Evolutionary conservation across 2,888 invertebrate species (phyloP), one percentile per base, ranked within the genome.

Genomic region (Allygus modestus): DNA sequence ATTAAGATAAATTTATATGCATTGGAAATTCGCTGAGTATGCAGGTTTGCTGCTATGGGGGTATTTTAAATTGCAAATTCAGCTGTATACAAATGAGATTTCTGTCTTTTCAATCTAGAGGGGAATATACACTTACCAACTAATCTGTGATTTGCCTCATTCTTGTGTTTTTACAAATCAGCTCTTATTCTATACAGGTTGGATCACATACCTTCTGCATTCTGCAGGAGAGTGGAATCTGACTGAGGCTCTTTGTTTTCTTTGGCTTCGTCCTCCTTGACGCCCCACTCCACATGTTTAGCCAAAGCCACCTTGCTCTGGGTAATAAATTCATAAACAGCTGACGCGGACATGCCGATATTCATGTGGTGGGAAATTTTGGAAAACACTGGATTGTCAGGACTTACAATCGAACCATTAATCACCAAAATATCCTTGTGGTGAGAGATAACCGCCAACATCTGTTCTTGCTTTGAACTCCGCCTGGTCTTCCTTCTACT

Each of bases 371-470:
- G 20, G 1, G 58, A 58, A 58, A 58, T 58, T 23, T 58, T 23
- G 12, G 58, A 58, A 23, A 58, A 58, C 20, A 58, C 58, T 4
- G 20, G 23, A 58, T 58, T 58, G 20, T 58, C 23, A 1, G 58
- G 5, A 23, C 58, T 58, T 12, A 58, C 58, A 58, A 58, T 58
- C 12, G 58, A 58, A 58, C 58, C 58, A 58, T 58, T 58, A 23
- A 58, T 12, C 5, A 58, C 58, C 23, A 58, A 23, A 23, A 4
- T 4, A 58, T 58, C 12, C 23, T 58, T 58, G 58, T 23, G 23
- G 0, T 58, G 5, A 23, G 58, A 58, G 20, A 58, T 58, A 58
- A 23, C 58, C 2, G 20, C 1, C 20, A 58, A 12, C 12, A 58
- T 17, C 0, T 58, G 58, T 23, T 58, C 23, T 23, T 58, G 58